Conservation (phyloP, 2,113 vertebrate species). For the Hemiprocne comata region DNA sequence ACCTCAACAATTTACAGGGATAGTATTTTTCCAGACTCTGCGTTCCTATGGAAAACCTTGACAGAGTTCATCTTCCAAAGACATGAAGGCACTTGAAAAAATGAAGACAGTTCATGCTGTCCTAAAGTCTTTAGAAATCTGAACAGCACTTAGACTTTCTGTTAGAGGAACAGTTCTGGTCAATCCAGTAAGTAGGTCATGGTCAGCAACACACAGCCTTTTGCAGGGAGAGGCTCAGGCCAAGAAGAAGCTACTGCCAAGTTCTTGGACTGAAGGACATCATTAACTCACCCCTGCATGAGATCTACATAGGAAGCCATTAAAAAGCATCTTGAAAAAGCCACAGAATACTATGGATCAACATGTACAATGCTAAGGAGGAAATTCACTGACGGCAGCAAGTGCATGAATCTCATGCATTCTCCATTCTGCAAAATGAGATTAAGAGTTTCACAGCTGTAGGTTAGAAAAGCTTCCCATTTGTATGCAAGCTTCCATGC, state of each 20-base stretch:
- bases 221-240: not conserved
- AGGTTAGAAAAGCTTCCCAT: not conserved
- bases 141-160: not conserved
- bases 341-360: not conserved
- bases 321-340: not conserved
- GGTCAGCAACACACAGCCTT: not conserved
- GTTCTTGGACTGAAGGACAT: not conserved
- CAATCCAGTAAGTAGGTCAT: not conserved
- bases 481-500: not conserved
- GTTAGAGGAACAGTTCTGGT: not conserved
- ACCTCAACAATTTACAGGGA: not conserved
- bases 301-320: not conserved
- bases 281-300: not conserved
- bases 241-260: not conserved
- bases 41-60: not conserved
- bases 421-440: not conserved
- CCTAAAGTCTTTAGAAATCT: not conserved
- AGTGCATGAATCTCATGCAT: not conserved
- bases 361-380: not conserved
- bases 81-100: not conserved
- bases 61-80: not conserved
- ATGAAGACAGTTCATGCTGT: not conserved
- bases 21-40: not conserved
- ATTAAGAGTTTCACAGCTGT: not conserved
- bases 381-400: not conserved